Percentiles rank a stretch among this genome's conserved stretches.
These are phyloP conservation scores for Ditylenchus dipsaci DNA, from an alignment of 1,140 invertebrate genomes.

Conservation along the genomic window DNA sequence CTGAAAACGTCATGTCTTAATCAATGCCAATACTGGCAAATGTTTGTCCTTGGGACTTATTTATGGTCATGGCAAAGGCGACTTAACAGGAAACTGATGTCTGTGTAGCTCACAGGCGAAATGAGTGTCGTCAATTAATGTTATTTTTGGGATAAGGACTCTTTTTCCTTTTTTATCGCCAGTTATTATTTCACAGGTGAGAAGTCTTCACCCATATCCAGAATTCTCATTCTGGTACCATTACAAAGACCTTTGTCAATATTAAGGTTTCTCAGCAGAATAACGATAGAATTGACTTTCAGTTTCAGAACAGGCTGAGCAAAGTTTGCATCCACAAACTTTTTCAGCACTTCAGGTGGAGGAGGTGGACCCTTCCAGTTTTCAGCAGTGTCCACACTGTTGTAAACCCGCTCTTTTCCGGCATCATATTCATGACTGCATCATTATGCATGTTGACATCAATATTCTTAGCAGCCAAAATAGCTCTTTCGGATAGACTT, in stretches of 20 bases:
- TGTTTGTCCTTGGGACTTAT: slow-evolving; percentile 64
- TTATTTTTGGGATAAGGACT: slow-evolving; percentile 27
- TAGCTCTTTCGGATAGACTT: slow-evolving; percentile 19
- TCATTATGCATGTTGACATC: slow-evolving; percentile 29
- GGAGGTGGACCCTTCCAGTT: background rate
- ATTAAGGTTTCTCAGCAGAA: slow-evolving; percentile 35
- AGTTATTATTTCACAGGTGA: slow-evolving; percentile 22
- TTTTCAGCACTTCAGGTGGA: slow-evolving; percentile 36
- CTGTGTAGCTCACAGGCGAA: slow-evolving; percentile 34
- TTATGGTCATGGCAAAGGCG: slow-evolving; percentile 64
- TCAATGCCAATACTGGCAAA: slow-evolving; percentile 57
- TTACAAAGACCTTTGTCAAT: slow-evolving; percentile 29
- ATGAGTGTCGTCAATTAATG: slow-evolving; percentile 23
- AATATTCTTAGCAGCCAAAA: slow-evolving; percentile 33
- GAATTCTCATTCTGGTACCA: slow-evolving; percentile 28
- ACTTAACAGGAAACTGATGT: slow-evolving; percentile 62
- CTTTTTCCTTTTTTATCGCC: slow-evolving; percentile 13
- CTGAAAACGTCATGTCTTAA: slow-evolving; percentile 48
- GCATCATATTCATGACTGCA: slow-evolving; percentile 23
- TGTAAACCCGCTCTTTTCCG: background rate
- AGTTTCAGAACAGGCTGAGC: slow-evolving; percentile 15
- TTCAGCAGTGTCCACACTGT: slow-evolving; percentile 3
- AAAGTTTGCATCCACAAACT: slow-evolving; percentile 11
- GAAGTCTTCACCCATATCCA: slow-evolving; percentile 23
- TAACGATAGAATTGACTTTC: slow-evolving; percentile 22